These are phyloP conservation scores for Calidris pugnax DNA, from an alignment of 2,113 vertebrate genomes.

Conservation along the genomic window DNA sequence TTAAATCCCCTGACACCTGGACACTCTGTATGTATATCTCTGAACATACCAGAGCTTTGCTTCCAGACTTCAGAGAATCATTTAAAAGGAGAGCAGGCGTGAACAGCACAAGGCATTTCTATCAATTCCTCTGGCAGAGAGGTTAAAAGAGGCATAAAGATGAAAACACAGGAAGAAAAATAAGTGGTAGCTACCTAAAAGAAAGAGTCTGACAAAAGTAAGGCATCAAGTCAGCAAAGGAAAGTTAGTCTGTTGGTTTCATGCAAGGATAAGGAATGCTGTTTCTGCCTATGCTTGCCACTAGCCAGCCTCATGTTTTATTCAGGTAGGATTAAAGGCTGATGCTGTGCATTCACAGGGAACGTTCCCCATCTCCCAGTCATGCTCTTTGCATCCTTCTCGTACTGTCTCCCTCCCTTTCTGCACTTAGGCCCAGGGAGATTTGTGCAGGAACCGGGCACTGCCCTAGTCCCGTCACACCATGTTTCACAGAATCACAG, in stretches of 20 bases:
- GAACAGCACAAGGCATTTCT: neutral
- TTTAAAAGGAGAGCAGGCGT: neutral
- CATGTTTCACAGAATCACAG: fast-evolving
- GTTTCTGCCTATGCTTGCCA: neutral
- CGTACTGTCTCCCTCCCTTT: fast-evolving
- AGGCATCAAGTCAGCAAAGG: neutral
- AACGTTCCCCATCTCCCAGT: neutral
- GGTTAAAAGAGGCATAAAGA: neutral
- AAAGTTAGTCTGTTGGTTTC: neutral
- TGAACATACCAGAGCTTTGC: neutral
- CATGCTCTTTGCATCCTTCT: neutral
- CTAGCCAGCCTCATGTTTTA: neutral
- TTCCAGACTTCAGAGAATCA: neutral
- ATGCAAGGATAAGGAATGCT: neutral
- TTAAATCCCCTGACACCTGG: neutral
- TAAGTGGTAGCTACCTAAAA: neutral
- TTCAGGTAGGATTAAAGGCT: neutral
- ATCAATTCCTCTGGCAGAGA: neutral
- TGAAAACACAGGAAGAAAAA: neutral
- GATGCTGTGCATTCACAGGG: neutral
- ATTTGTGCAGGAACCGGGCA: neutral
- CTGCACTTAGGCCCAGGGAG: fast-evolving
- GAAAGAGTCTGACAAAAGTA: neutral
- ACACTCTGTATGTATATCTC: neutral
- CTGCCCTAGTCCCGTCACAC: fast-evolving